Conservation (phyloP, 1,140 invertebrate genomes). For the Heliconius eleuchia region DNA sequence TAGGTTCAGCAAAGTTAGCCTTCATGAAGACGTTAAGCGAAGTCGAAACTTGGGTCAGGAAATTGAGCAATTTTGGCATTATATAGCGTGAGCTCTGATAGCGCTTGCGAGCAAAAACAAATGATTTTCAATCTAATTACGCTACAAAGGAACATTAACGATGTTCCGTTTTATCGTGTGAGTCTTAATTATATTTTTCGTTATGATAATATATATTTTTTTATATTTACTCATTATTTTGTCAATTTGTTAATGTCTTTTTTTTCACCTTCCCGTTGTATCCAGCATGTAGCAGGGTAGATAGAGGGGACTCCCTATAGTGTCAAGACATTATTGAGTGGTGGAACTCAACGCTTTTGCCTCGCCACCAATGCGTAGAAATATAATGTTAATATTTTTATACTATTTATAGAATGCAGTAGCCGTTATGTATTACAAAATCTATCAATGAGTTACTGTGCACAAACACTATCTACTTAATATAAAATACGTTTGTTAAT, state of each 20-base stretch:
- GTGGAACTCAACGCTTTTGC: no score
- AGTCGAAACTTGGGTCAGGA: conserved; percentile 59
- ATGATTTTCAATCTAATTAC: conserved; percentile 35
- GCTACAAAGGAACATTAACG: conserved; percentile 28
- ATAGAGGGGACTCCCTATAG: no score
- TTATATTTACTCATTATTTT: no score
- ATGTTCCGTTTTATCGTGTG: conserved; percentile 20
- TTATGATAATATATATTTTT: conserved; percentile 1
- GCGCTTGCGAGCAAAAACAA: conserved; percentile 37
- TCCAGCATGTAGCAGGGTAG: no score
- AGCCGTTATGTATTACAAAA: no score
- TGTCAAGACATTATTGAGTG: no score
- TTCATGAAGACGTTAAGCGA: conserved; percentile 65
- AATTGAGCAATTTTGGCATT: conserved; percentile 67
- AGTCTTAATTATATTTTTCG: conserved; percentile 7
- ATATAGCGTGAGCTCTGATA: conserved; percentile 47
- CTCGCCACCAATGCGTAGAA: neutral
- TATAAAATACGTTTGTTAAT: no score
- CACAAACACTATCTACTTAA: no score
- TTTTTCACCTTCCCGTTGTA: no score
- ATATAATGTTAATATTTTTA: neutral
- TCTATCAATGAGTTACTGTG: no score
- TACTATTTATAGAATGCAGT: no score
- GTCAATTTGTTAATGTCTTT: no score
- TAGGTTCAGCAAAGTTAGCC: conserved; percentile 60